A percentile compares a stretch with the other conserved stretches of the same genome.
phyloP scores from a whole-genome alignment of 2,888 invertebrate species.

The Drosophila nigricruria region DNA sequence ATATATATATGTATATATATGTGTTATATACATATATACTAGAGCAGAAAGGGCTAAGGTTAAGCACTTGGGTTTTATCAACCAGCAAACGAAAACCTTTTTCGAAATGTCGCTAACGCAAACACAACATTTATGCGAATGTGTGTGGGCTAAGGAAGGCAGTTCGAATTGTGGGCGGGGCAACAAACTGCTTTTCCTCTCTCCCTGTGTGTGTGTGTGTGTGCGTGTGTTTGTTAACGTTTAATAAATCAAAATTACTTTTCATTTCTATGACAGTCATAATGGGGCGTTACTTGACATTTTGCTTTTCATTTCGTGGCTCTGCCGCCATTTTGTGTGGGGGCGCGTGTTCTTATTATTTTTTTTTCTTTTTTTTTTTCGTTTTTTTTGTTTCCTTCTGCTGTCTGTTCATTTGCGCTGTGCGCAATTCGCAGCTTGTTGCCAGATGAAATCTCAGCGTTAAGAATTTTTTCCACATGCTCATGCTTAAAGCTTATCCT shows the following conservation, averaged over 20 bases:
- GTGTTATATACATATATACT: neutral
- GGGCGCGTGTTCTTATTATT: constrained; percentile 1
- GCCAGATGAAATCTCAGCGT: constrained; percentile 62
- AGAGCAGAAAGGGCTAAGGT: constrained; percentile 53
- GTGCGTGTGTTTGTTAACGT: constrained; percentile 58
- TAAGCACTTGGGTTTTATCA: constrained; percentile 57
- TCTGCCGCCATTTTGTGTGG: constrained; percentile 14
- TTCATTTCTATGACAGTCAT: constrained; percentile 77
- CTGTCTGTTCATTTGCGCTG: constrained; percentile 58
- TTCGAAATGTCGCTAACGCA: constrained; percentile 54
- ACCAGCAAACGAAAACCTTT: constrained; percentile 25
- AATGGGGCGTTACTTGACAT: constrained; percentile 78
- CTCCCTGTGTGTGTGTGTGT: neutral
- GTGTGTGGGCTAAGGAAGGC: constrained; percentile 42
- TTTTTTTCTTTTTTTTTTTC: constrained; percentile 7
- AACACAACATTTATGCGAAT: constrained; percentile 58
- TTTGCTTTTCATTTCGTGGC: constrained; percentile 63
- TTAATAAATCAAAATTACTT: constrained; percentile 83
- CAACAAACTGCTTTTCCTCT: neutral
- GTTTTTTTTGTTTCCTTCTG: neutral
- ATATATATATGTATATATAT: neutral
- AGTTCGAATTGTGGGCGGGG: constrained; percentile 8
- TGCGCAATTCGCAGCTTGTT: constrained; percentile 56
- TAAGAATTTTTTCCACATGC: constrained; percentile 63
- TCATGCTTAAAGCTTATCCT: constrained; percentile 68